Conservation (phyloP, 2,888 invertebrate genomes). For the Phrixothrix hirtus region DNA sequence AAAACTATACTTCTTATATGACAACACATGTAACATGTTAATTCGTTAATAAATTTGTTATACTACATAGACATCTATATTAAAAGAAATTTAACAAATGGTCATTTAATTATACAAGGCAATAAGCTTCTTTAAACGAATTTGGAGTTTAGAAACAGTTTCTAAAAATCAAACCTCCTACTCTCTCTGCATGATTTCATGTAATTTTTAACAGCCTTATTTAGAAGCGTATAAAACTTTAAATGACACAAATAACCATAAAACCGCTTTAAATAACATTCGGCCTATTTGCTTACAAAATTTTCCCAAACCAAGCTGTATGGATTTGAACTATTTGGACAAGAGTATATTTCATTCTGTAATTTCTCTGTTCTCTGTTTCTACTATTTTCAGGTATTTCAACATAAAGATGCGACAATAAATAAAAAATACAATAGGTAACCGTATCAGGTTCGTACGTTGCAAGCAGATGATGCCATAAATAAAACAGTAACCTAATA, state of each 20-base stretch:
- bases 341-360: too few relatives aligned
- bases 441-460: too few relatives aligned
- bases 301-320: too few relatives aligned
- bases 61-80: neutral
- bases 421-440: too few relatives aligned
- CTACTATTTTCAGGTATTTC: too few relatives aligned
- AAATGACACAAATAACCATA: conserved; percentile 10
- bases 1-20: too few relatives aligned
- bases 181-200: conserved; percentile 20
- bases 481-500: too few relatives aligned
- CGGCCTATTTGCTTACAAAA: too few relatives aligned
- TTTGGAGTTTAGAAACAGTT: conserved; percentile 4
- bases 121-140: conserved; percentile 6
- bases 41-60: neutral
- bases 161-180: conserved; percentile 12
- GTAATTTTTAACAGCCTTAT: conserved; percentile 9
- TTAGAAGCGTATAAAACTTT: conserved; percentile 11
- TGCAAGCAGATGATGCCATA: too few relatives aligned
- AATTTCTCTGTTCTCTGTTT: neutral
- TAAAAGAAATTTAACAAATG: conserved; percentile 4
- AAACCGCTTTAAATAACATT: neutral
- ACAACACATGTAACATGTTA: neutral
- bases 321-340: too few relatives aligned
- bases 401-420: too few relatives aligned
- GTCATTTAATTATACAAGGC: conserved; percentile 11